Conservation (phyloP, 2,888 invertebrate genomes). For the Sepioteuthis lessoniana region DNA sequence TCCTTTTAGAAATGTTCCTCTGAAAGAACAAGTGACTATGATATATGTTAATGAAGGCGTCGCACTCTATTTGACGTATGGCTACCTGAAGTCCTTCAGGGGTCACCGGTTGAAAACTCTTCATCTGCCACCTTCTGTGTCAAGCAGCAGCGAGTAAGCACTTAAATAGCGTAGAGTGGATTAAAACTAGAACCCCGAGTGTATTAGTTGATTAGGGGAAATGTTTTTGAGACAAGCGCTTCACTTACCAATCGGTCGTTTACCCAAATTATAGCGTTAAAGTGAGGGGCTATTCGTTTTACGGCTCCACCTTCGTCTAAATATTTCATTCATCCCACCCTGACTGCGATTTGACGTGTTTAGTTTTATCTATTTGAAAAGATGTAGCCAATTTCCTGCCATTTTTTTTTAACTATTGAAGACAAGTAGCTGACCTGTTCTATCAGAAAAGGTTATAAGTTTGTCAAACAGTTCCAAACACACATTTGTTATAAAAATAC, state of each 20-base stretch:
- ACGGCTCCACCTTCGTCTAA: not conserved
- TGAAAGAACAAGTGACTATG: not conserved
- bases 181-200: constrained; percentile 3
- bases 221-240: constrained; percentile 23
- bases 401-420: not conserved
- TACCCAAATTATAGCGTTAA: not conserved
- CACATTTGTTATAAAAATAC: not conserved
- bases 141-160: not conserved
- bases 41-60: not conserved
- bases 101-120: not conserved
- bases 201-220: not conserved
- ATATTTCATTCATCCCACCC: not conserved
- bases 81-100: not conserved
- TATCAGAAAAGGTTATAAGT: not conserved
- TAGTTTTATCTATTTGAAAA: not conserved
- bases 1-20: not conserved
- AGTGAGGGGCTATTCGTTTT: not conserved
- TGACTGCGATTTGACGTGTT: not conserved
- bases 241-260: not conserved
- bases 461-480: not conserved
- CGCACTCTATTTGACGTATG: not conserved
- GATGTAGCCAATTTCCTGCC: not conserved
- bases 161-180: not conserved
- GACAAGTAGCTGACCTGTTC: not conserved
- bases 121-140: not conserved